Percentiles rank a stretch among this genome's conserved stretches.
These are phyloP conservation scores for Tillus elongatus DNA, from an alignment of 2,888 invertebrate genomes.

Conservation along the genomic window DNA sequence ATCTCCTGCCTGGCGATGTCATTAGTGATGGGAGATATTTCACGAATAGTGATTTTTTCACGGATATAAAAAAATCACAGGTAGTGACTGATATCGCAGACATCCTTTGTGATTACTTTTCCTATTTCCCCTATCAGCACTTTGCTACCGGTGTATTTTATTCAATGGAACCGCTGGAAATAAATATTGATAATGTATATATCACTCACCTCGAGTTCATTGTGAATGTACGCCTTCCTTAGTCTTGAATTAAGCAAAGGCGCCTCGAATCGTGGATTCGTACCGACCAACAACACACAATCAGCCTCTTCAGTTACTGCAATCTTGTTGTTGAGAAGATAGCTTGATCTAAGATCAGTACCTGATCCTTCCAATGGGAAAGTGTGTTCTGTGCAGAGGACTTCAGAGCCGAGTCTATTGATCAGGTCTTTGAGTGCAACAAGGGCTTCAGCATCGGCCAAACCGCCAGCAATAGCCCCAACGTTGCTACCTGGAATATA, in stretches of 20 bases:
- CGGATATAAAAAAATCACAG: too few relatives aligned
- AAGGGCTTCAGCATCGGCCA: constrained; percentile 86
- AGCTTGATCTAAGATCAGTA: constrained; percentile 83
- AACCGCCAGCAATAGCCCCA: constrained; percentile 79
- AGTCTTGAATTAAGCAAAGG: constrained; percentile 92
- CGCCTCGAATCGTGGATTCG: constrained; percentile 95
- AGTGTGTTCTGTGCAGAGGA: constrained; percentile 80
- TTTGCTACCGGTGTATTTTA: too few relatives aligned
- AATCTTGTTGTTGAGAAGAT: constrained; percentile 85
- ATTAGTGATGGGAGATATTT: too few relatives aligned
- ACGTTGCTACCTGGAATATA: constrained; percentile 44
- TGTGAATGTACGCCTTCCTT: constrained; percentile 91
- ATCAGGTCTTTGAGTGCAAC: constrained; percentile 87
- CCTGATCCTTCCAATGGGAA: constrained; percentile 76
- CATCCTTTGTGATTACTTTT: too few relatives aligned
- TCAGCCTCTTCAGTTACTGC: constrained; percentile 89
- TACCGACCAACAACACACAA: constrained; percentile 83
- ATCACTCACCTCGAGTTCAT: constrained; percentile 57
- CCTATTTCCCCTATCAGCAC: too few relatives aligned
- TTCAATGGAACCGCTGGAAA: neutral
- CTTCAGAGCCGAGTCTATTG: constrained; percentile 79
- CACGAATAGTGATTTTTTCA: too few relatives aligned
- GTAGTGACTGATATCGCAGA: too few relatives aligned
- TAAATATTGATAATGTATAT: neutral
- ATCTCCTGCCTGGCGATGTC: too few relatives aligned